Evolutionary conservation across 2,113 vertebrate genomes (phyloP), one percentile per base, ranked within the genome.

Genomic region (Ptychochromis oligacanthus): DNA sequence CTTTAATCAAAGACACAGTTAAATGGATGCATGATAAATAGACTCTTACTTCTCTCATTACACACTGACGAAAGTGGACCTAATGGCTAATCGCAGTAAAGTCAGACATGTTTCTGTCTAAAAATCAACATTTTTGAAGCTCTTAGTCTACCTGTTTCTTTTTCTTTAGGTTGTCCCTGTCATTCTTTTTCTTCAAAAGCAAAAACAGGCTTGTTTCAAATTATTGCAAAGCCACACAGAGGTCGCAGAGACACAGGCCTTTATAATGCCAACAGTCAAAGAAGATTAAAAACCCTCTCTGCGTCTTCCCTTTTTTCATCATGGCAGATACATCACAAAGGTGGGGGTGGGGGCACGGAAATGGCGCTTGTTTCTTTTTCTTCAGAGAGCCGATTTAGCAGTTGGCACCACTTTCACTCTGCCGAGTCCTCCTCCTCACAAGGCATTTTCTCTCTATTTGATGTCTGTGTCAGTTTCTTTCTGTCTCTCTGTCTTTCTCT

Each of bases 381-480:
- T 93, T 94, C 83, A 83, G 75, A 88, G 90, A 81, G 60, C 74
- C 70, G 82, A 91, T 91, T 90, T 88, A 84, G 82, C 93, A 90
- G 86, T 91, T 94, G 92, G 85, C 91, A 90, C 83, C 89, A 85
- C 85, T 91, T 92, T 77, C 88, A 74, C 83, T 90, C 80, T 15
- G 60, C 87, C 14, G 70, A 86, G 81, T 92, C 91, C 89, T 87
- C 90, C 86, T 81, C 89, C 86, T 92, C 92, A 81, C 84, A 82
- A 75, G 83, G 86, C 83, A 81, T 75, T 88, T 65, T 87, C 89
- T 88, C 86, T 86, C 67, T 15, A 79, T 94, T 93, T 95, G 93
- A 95, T 93, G 93, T 93, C 89, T 94, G 70, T 92, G 89, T 95
- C 93, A 90, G 74, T 87, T 91, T 91, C 90, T 92, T 75, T 92